Percentiles rank a stretch among this genome's conserved stretches.
phyloP scores from a whole-genome alignment of 2,888 invertebrate species.

The Volucella bombylans region DNA sequence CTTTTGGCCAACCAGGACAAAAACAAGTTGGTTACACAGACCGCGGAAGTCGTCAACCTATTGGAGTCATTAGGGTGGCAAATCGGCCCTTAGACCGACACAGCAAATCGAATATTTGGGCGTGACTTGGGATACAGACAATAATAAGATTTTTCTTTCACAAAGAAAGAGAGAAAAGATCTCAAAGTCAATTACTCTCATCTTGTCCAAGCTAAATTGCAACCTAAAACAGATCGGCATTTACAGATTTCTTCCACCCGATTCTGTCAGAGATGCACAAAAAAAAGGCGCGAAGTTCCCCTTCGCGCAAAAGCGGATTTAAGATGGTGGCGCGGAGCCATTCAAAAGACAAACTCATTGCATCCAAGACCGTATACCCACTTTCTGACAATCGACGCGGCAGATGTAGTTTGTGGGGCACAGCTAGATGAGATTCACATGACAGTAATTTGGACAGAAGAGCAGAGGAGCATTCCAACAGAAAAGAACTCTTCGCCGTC shows the following conservation, averaged over 20 bases:
- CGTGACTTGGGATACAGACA: conserved; percentile 28
- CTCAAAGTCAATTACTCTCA: background rate
- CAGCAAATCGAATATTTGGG: conserved; percentile 27
- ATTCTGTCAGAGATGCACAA: too few relatives aligned
- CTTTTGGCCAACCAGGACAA: conserved; percentile 31
- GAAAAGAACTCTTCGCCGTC: too few relatives aligned
- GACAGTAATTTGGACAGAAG: background rate
- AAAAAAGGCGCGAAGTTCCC: too few relatives aligned
- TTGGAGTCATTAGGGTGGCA: conserved; percentile 22
- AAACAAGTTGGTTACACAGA: conserved; percentile 33
- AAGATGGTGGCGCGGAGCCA: too few relatives aligned
- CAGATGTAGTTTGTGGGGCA: conserved; percentile 19
- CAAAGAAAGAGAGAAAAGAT: conserved; percentile 5
- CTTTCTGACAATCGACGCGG: conserved; percentile 23
- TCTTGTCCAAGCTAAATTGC: background rate
- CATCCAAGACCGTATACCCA: conserved; percentile 11
- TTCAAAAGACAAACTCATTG: background rate
- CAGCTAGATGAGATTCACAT: conserved; percentile 24
- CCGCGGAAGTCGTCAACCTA: conserved; percentile 39
- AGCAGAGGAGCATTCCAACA: too few relatives aligned
- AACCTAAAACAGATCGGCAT: background rate
- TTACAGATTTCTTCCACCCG: too few relatives aligned
- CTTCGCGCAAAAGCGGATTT: too few relatives aligned
- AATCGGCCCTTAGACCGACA: conserved; percentile 11
- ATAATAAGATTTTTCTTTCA: conserved; percentile 11